A percentile compares a stretch with the other conserved stretches of the same genome.
Evolutionary conservation across 1,140 invertebrate genomes (phyloP).

Genomic region (Anthonomus grandis): DNA sequence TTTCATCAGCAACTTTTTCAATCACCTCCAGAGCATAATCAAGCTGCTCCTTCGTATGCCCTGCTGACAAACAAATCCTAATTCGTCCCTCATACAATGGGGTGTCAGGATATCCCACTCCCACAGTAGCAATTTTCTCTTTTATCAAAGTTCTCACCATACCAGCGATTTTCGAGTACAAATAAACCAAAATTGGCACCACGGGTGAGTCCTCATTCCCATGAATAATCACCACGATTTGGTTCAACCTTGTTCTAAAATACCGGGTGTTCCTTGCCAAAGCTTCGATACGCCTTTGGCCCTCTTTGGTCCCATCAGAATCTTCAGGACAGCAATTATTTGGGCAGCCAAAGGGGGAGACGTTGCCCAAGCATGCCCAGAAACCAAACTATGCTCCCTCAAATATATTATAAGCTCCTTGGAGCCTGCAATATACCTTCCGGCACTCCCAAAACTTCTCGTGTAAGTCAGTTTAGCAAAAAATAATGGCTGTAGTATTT

Average conservation of each 20-base stretch:
- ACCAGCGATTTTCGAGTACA: slow-evolving; percentile 89
- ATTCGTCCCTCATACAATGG: slow-evolving; percentile 90
- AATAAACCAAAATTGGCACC: slow-evolving; percentile 91
- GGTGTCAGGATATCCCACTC: slow-evolving; percentile 98
- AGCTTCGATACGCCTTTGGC: slow-evolving; percentile 68
- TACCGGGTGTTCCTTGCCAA: slow-evolving; percentile 85
- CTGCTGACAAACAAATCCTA: slow-evolving; percentile 93
- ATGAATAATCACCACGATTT: slow-evolving; percentile 92
- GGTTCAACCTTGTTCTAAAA: slow-evolving; percentile 79
- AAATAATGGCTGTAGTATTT: no score
- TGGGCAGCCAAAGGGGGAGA: slow-evolving; percentile 87
- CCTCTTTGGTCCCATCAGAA: slow-evolving; percentile 81
- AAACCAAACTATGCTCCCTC: slow-evolving; percentile 77
- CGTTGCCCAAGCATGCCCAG: slow-evolving; percentile 86
- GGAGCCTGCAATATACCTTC: slow-evolving; percentile 92
- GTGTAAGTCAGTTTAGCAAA: no score
- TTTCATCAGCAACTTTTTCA: slow-evolving; percentile 64
- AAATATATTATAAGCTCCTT: slow-evolving; percentile 80
- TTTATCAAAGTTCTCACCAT: slow-evolving; percentile 82
- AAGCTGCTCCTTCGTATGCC: slow-evolving; percentile 93
- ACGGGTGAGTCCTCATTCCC: slow-evolving; percentile 97
- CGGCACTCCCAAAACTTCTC: slow-evolving; percentile 93
- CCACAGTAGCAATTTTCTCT: slow-evolving; percentile 86
- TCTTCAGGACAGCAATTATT: slow-evolving; percentile 84
- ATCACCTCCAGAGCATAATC: slow-evolving; percentile 79